Base-by-base conservation (phyloP, 2,797 vertebrate species). In the Synanceia verrucosa region DNA sequence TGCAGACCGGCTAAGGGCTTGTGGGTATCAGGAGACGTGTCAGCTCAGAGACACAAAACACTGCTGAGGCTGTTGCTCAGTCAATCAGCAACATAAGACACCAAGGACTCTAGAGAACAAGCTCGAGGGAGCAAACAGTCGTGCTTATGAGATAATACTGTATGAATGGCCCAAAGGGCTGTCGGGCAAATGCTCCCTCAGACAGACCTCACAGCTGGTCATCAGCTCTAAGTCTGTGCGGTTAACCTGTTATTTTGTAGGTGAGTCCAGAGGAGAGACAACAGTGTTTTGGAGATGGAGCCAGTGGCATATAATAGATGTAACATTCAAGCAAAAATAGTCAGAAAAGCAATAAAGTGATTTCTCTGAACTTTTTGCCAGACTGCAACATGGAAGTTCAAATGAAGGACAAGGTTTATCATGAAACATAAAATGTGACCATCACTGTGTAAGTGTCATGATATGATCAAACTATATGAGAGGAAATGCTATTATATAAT, bases 11-110 rank as follows among this genome's bases (percentile, higher is more conserved):
- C 55, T 77, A 50, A 77, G 67, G 73, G 76, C 65, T 51, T 63
- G 62, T 59, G 69, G 79, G 81, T 82, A 69, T 84, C 89, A 81
- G 70, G 88, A 88, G 89, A 92, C 81, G 26, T 59, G 61, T 62
- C 55, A 76, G 81, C 78, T 87, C 65, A 82, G 85, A 79, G 86
- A 89, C 80, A 61, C 62, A 61, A 50, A 67, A 80, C 68, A 47
- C 78, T 33, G 34, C 73, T 76, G 3, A 24, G 80, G 85, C 76
- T 88, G 91, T 91, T 93, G 85, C 89, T 84, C 86, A 92, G 81
- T 82, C 85, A 84, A 83, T 90, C 79, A 83, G 60, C 76, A 82
- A 82, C 79, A 88, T 51, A 87, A 82, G 74, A 85, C 81, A 73
- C n/a, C 6, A 37, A 82, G 57, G 79, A 82, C 90, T 86, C 89